Conservation (phyloP, 2,797 vertebrate species). For the Buphagus erythrorhynchus region DNA sequence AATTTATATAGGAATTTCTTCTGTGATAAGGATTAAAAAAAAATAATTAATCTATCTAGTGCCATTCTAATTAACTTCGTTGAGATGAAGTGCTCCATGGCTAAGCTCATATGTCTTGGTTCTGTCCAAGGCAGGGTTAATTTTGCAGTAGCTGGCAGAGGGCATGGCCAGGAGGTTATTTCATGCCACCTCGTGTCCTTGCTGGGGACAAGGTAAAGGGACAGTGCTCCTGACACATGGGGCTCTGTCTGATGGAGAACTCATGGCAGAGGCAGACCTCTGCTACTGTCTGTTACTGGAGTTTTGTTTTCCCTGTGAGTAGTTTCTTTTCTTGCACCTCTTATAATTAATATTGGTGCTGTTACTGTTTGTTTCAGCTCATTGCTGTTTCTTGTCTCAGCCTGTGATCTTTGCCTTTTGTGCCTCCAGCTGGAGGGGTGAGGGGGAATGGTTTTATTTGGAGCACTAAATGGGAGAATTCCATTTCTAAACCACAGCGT, state of each 20-base stretch:
- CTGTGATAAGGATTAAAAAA: not conserved
- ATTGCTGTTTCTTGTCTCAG: not conserved
- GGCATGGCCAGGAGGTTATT: not conserved
- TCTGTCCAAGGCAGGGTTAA: not conserved
- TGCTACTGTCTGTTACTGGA: not conserved
- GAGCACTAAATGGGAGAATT: not conserved
- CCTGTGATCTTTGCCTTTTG: not conserved
- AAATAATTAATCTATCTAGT: not conserved
- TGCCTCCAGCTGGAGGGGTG: too few relatives aligned
- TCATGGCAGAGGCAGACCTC: accelerated
- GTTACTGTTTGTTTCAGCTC: not conserved
- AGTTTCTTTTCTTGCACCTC: not conserved
- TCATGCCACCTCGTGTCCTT: not conserved
- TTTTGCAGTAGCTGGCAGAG: not conserved
- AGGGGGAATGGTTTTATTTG: not conserved
- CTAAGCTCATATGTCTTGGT: not conserved
- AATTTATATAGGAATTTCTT: not conserved
- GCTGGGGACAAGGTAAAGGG: too few relatives aligned
- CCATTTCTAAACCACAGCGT: not conserved
- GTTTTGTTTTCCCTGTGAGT: not conserved
- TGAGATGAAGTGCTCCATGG: not conserved
- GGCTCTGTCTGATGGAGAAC: accelerated
- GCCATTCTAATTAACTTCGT: not conserved
- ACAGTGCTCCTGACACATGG: not conserved
- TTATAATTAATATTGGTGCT: not conserved